Evolutionary conservation across 2,888 invertebrate genomes (phyloP).

Genomic region (Limnephilus lunatus): DNA sequence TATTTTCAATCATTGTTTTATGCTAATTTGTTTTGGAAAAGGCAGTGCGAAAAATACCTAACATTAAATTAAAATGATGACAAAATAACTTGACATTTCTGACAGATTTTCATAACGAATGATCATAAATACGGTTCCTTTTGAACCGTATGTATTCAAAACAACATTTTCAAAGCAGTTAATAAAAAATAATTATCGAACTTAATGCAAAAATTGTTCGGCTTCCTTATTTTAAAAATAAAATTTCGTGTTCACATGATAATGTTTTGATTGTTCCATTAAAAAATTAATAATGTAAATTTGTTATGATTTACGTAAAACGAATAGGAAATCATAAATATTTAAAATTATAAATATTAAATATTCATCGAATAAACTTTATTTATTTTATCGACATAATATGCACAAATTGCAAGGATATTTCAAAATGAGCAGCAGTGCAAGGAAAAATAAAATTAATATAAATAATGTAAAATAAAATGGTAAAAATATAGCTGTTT

Average conservation of each 20-base stretch:
- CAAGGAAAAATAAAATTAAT: no score
- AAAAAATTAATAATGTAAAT: background rate
- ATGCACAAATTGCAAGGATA: no score
- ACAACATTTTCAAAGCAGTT: background rate
- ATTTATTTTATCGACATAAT: background rate
- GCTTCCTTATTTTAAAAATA: background rate
- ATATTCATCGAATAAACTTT: background rate
- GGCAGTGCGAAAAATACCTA: background rate
- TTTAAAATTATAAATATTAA: background rate
- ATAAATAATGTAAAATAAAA: no score
- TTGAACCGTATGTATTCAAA: background rate
- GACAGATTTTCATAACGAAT: background rate
- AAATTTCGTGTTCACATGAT: background rate
- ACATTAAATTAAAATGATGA: background rate
- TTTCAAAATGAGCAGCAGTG: no score
- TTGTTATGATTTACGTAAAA: background rate
- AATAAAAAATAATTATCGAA: background rate
- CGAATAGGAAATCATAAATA: background rate
- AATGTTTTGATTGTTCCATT: background rate
- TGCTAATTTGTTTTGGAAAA: background rate
- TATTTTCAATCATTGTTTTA: constrained; percentile 9
- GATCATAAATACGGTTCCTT: background rate
- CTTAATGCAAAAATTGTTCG: background rate
- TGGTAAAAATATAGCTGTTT: no score
- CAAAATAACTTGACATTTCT: background rate